A percentile compares a stretch with the other conserved stretches of the same genome.
Evolutionary conservation across 2,113 vertebrate species (phyloP).

Genomic region (Psephotus haematonotus): DNA sequence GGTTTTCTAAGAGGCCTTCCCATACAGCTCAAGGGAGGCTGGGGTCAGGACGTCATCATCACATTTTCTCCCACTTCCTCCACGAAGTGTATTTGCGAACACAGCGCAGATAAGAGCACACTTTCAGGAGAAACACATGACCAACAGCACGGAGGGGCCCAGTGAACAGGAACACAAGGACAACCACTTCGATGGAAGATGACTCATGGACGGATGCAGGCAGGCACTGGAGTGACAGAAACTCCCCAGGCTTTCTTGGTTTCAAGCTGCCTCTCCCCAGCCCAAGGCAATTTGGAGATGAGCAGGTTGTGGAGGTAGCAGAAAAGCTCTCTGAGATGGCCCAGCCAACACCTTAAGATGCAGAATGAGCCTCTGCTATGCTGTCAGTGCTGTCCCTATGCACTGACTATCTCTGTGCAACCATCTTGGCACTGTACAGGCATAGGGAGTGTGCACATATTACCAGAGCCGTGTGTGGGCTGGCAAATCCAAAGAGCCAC

Average conservation of each 20-base stretch:
- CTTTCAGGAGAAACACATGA: background rate
- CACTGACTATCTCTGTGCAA: background rate
- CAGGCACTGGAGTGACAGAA: background rate
- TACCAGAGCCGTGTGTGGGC: background rate
- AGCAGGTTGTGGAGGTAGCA: background rate
- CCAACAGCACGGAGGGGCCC: background rate
- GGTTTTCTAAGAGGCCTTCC: background rate
- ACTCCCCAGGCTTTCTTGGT: background rate
- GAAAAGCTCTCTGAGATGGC: background rate
- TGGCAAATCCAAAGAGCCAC: background rate
- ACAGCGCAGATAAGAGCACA: background rate
- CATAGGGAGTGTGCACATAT: accelerated
- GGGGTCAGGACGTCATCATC: background rate
- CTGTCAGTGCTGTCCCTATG: background rate
- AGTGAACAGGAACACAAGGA: background rate
- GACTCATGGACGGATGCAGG: background rate
- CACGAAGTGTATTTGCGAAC: background rate
- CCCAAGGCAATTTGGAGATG: background rate
- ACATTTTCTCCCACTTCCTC: background rate
- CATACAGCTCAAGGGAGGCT: background rate
- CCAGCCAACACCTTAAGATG: background rate
- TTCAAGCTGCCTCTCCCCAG: background rate
- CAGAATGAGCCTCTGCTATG: background rate
- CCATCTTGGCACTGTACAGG: background rate
- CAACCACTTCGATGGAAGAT: background rate